Conservation (phyloP, 2,888 invertebrate species). For the Campoplex nolae region DNA sequence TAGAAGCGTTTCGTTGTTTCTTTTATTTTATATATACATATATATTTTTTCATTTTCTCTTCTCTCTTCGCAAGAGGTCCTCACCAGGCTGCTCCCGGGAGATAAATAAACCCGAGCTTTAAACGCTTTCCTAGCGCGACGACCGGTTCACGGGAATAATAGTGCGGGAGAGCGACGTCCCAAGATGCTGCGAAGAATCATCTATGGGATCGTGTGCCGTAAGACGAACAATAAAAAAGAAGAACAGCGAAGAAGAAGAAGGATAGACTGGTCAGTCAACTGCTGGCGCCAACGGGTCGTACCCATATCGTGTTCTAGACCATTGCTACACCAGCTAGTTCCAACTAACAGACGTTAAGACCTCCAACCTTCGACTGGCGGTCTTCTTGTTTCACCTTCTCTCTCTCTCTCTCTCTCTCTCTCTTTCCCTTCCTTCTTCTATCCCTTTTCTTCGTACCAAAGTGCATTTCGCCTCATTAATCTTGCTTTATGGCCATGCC, state of each 20-base stretch:
- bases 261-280: conserved; percentile 74
- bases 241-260: conserved; percentile 37
- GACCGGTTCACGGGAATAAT: conserved; percentile 32
- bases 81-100: conserved; percentile 37
- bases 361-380: conserved; percentile 59
- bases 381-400: conserved; percentile 54
- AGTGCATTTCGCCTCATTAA: conserved; percentile 79
- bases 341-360: conserved; percentile 45
- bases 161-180: neutral
- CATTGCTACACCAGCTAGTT: conserved; percentile 40
- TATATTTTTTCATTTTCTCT: neutral
- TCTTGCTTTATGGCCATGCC: conserved; percentile 77
- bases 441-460: conserved; percentile 64
- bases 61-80: conserved; percentile 34
- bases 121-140: conserved; percentile 35
- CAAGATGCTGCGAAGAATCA: conserved; percentile 34
- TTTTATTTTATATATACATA: neutral
- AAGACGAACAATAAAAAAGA: conserved; percentile 37
- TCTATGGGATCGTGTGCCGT: conserved; percentile 33
- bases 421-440: conserved; percentile 13
- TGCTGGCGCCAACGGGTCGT: conserved; percentile 77
- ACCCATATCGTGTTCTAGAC: conserved; percentile 59
- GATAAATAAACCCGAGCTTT: conserved; percentile 31
- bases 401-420: conserved; percentile 29
- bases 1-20: conserved; percentile 58